Evolutionary conservation across 2,113 vertebrate genomes (phyloP).

Genomic region (Calyptommatus sinebrachiatus): DNA sequence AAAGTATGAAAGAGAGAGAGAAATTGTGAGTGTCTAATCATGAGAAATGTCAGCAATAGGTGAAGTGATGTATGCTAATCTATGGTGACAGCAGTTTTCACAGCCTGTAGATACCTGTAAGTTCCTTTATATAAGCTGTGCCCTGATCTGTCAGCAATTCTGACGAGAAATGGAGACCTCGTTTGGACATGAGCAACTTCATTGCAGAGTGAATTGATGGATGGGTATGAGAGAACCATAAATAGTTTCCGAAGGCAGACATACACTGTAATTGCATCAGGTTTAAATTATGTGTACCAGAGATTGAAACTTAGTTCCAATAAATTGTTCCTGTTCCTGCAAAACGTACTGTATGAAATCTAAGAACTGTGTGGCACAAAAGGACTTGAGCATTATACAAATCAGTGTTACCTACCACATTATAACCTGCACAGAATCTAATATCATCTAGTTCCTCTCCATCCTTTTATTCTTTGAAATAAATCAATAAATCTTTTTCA

Average conservation of each 20-base stretch:
- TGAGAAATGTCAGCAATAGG: slow-evolving; percentile 16
- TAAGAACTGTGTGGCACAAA: background rate
- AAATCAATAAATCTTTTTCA: background rate
- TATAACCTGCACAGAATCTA: background rate
- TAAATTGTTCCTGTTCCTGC: background rate
- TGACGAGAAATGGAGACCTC: slow-evolving; percentile 14
- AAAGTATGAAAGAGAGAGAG: background rate
- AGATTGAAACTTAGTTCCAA: background rate
- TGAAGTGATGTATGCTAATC: slow-evolving; percentile 31
- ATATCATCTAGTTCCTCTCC: background rate
- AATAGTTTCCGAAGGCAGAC: slow-evolving; percentile 8
- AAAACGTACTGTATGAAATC: background rate
- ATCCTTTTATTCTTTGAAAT: background rate
- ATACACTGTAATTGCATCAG: background rate
- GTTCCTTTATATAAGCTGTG: slow-evolving; percentile 29
- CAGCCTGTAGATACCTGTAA: slow-evolving; percentile 24
- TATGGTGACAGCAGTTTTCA: slow-evolving; percentile 35
- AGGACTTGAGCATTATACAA: background rate
- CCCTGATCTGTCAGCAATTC: slow-evolving; percentile 15
- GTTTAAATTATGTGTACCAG: background rate
- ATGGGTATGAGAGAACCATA: background rate
- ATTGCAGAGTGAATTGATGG: background rate
- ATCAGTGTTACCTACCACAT: background rate
- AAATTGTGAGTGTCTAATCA: slow-evolving; percentile 4
- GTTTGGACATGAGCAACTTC: slow-evolving; percentile 13